Evolutionary conservation across 2,113 vertebrate genomes (phyloP), one percentile per base, ranked within the genome.

Genomic region (Actenoides hombroni): DNA sequence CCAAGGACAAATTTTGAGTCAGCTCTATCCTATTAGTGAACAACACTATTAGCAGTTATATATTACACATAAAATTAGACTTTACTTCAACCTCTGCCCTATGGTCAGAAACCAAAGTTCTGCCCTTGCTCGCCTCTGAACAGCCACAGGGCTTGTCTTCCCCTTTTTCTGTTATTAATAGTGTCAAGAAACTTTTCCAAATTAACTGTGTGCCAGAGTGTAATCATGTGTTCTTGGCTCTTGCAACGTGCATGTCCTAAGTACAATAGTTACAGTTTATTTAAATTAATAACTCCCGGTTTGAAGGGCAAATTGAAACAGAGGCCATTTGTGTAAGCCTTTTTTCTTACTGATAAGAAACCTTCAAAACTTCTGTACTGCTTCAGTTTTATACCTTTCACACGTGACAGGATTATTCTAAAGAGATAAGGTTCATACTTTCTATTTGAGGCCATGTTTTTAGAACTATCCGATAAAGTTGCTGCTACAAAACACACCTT

Each of bases 291-390:
- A 68, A 25, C 53, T 79, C 54, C 40, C 11, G 1, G 80, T 84
- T 76, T 67, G 65, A 92, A 93, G 83, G 70, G 39, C 67, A 93
- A 91, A 82, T 51, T 61, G 40, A 91, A 95, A 71, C 14, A 77
- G 25, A 44, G 28, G 67, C 64, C 23, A 68, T 29, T 85, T 84
- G 31, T 82, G 39, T 49, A 73, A 82, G 29, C 17, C 13, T n/a
- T 54, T 61, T 53, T 60, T 81, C 61, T 69, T 40, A 39, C 46
- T 42, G 86, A 90, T 92, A 83, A 88, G 63, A 77, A 90, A 78
- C 11, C 33, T 86, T 74, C 48, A 68, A 35, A 73, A 63, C 21
- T 40, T 86, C 73, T 77, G 20, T 33, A 49, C 65, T 44, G 37
- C 20, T 91, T 69, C 63, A 61, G 0, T 84, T 79, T 82, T 92